Evolutionary conservation across 2,888 invertebrate genomes (phyloP), one percentile per base, ranked within the genome.

Genomic region (Dicycla oo): DNA sequence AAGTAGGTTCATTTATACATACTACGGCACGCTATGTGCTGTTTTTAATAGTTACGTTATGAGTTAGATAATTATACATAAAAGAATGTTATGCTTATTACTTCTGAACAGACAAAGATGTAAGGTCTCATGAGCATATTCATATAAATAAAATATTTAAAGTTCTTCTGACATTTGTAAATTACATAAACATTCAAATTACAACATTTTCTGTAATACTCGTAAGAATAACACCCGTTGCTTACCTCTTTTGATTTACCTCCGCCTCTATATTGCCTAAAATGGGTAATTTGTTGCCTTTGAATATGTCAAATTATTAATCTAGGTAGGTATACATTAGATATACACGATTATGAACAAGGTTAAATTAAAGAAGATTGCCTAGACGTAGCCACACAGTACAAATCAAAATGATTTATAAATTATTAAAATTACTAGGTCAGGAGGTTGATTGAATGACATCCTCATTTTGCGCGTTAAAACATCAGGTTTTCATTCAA

Each of bases 401-500:
- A 45, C 49, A 72, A 43, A 72, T 45, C 34, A 53, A 75, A 70
- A 75, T 73, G 49, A 68, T 69, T 74, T 75, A 81, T 78, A 63
- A 81, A 78, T 79, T 78, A 82, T 75, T 71, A 61, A 70, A 78
- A 74, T 80, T 71, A 70, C 54, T 86, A 61, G 86, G 85, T 84
- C 86, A 82, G n/a, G 65, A 75, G 81, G 86, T 83, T 80, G 73
- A 73, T 82, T 74, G 81, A 73, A 71, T 80, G 81, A 67, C 86
- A 80, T 74, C 65, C 75, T 77, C 75, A 69, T 82, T 69, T 71
- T 73, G 64, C 67, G 65, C 56, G 23, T 71, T 69, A 70, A 78
- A 69, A 77, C 73, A 74, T 75, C 70, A 70, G 47, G 60, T 71
- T 75, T 69, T 64, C 63, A 79, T 68, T 82, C 63, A 70, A 80